Base-by-base conservation (phyloP, 2,113 vertebrate genomes). In the Salvator merianae region DNA sequence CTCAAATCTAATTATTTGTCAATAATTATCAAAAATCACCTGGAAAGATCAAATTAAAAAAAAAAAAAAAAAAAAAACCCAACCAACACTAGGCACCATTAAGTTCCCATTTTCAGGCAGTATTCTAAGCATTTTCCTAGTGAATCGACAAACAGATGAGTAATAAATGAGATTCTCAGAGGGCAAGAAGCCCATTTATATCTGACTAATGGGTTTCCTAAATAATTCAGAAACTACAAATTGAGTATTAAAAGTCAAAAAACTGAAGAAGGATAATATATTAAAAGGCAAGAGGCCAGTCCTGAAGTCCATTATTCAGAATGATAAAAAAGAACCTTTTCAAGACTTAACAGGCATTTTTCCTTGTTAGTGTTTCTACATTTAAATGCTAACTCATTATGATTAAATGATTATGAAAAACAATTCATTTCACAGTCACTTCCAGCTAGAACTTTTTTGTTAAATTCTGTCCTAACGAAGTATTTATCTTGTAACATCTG, bases 331-430 rank as follows among this genome's bases (percentile, higher is more conserved):
- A 83, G 59, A 68, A 0, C 14, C 1, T 72, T 70, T 88, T 43
- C 30, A 47, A 82, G 47, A 30, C 6, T 50, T 36, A 89, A 86
- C 81, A 28, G 3, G 88, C 26, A 86, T 81, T 13, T 1, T 0
- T 83, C 88, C 87, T 87, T 71, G 68, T 85, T 89, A 88, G 32
- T 8, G 34, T 16, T 26, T 70, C 36, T 89, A 55, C 79, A 88
- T 22, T 43, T 24, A 28, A 87, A 32, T 86, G 32, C 0, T 53
- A 12, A 77, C 88, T 90, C 82, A 82, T 85, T 87, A 78, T 82
- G 85, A 86, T 90, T 87, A 81, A 84, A 55, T 81, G 10, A 72
- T 34, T 88, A 55, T 88, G 84, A 85, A 91, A 90, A 84, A 1
- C 26, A 81, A 26, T 89, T 87, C 59, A 65, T 38, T 89, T 84